phyloP scores from a whole-genome alignment of 2,113 vertebrate species.

The Corythaixoides concolor region DNA sequence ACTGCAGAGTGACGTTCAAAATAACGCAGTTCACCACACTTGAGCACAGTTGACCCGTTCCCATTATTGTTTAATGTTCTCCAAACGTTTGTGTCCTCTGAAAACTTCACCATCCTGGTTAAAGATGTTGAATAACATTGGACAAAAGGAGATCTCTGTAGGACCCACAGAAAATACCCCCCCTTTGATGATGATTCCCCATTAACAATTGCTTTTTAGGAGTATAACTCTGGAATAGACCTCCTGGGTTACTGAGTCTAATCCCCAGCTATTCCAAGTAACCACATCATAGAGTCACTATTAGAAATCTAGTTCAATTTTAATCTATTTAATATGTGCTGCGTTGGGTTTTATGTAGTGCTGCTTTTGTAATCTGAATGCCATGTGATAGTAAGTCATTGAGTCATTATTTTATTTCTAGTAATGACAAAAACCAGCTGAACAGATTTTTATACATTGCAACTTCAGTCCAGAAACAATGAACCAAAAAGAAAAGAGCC shows the following conservation, averaged over 20 bases:
- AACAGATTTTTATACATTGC: conserved; percentile 11
- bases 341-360: conserved; percentile 4
- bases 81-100: not conserved
- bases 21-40: not conserved
- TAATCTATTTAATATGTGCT: conserved; percentile 55
- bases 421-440: conserved; percentile 36
- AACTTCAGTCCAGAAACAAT: conserved; percentile 47
- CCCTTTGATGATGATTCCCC: conserved; percentile 12
- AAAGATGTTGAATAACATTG: conserved; percentile 28
- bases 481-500: not conserved
- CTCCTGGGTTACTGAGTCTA: conserved; percentile 48
- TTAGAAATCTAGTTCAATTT: conserved; percentile 47
- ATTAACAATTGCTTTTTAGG: conserved; percentile 54
- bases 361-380: conserved; percentile 50
- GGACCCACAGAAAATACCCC: not conserved
- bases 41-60: not conserved
- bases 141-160: conserved; percentile 28
- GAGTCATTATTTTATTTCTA: conserved; percentile 53
- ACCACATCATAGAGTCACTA: conserved; percentile 45
- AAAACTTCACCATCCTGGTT: conserved; percentile 12
- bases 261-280: conserved; percentile 31
- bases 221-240: conserved; percentile 27
- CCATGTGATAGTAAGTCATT: conserved; percentile 39
- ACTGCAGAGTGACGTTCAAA: not conserved
- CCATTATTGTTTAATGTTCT: conserved; percentile 12